These are phyloP conservation scores for Triplophysa tibetana DNA, from an alignment of 2,113 vertebrate species.

Conservation along the genomic window DNA sequence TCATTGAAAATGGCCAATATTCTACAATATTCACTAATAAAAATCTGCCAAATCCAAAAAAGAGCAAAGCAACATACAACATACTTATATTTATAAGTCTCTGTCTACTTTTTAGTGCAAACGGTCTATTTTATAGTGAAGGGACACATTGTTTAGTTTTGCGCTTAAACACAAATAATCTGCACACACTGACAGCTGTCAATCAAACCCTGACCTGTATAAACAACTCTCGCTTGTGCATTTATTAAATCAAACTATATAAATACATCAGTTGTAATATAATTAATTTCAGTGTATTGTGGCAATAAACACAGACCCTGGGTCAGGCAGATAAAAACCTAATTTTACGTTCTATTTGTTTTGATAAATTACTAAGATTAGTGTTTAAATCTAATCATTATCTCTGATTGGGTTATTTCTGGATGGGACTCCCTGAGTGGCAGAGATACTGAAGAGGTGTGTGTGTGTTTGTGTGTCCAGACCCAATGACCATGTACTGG, in stretches of 20 bases:
- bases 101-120: not conserved
- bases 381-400: constrained; percentile 66
- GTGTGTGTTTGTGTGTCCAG: constrained; percentile 32
- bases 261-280: constrained; percentile 67
- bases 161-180: constrained; percentile 73
- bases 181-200: constrained; percentile 64
- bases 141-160: constrained; percentile 67
- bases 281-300: constrained; percentile 67
- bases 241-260: constrained; percentile 66
- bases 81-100: no score
- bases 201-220: constrained; percentile 62
- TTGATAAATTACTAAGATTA: constrained; percentile 52
- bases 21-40: no score
- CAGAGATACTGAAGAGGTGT: not conserved
- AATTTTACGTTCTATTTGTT: constrained; percentile 62
- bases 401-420: not conserved
- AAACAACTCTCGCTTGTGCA: constrained; percentile 55
- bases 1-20: no score
- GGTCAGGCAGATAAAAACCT: constrained; percentile 57
- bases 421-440: constrained; percentile 5
- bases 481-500: no score
- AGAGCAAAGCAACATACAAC: no score
- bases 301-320: constrained; percentile 59
- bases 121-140: not conserved
- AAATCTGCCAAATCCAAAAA: no score